Evolutionary conservation across 2,888 invertebrate genomes (phyloP).

Genomic region (Patella caerulea): DNA sequence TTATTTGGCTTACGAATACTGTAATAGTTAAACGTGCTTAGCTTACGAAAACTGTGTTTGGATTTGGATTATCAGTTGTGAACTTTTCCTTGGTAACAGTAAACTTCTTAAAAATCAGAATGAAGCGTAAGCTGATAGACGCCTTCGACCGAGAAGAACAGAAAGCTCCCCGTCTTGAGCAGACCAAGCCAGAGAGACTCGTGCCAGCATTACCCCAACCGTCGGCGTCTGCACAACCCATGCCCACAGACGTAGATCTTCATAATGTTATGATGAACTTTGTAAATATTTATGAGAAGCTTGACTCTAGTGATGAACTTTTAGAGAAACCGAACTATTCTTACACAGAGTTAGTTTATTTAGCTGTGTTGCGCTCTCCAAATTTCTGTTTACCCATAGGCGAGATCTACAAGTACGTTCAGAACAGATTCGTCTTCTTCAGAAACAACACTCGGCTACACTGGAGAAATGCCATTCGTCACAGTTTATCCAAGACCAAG

Average conservation of each 20-base stretch:
- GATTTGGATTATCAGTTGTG: no score
- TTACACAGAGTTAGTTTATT: constrained; percentile 56
- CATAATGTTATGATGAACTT: constrained; percentile 51
- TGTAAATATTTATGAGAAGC: constrained; percentile 47
- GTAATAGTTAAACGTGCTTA: no score
- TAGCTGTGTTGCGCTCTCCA: constrained; percentile 50
- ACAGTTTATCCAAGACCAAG: constrained; percentile 56
- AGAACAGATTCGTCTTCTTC: constrained; percentile 49
- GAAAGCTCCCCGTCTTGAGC: background rate
- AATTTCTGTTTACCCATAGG: constrained; percentile 55
- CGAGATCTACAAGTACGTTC: constrained; percentile 53
- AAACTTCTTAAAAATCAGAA: background rate
- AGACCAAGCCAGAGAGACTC: background rate
- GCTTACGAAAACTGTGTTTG: no score
- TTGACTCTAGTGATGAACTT: constrained; percentile 41
- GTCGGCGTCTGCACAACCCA: background rate
- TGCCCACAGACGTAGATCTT: constrained; percentile 41
- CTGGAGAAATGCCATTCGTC: constrained; percentile 58
- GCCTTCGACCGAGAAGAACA: background rate
- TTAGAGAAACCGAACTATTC: constrained; percentile 53
- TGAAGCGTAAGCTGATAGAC: background rate
- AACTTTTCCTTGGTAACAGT: no score
- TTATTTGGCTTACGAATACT: background rate
- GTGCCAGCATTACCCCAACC: background rate
- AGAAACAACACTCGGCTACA: constrained; percentile 45